A percentile compares a stretch with the other conserved stretches of the same genome.
Evolutionary conservation across 1,140 invertebrate genomes (phyloP).

Genomic region (Drosophila quadrilineata): DNA sequence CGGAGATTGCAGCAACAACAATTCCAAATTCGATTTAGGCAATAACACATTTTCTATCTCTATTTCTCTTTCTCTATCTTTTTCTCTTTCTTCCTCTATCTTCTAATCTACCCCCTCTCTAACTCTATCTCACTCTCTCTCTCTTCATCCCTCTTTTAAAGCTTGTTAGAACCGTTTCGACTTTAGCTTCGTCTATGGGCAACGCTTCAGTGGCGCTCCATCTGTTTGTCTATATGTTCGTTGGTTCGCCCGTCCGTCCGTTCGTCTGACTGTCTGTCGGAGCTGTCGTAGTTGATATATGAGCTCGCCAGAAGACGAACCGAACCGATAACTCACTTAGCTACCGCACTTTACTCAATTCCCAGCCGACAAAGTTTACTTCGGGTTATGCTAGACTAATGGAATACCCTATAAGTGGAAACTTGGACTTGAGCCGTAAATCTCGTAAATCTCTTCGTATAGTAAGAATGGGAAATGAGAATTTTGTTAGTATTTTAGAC

Average conservation of each 20-base stretch:
- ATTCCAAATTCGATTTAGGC: constrained; percentile 38
- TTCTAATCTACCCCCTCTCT: neutral
- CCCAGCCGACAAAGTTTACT: neutral
- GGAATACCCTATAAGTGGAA: neutral
- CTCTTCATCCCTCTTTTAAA: neutral
- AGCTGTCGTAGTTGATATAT: constrained; percentile 51
- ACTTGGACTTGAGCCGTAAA: no score
- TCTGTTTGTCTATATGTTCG: no score
- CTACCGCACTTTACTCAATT: constrained; percentile 50
- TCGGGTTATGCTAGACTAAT: neutral
- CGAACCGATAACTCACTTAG: constrained; percentile 62
- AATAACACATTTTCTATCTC: constrained; percentile 1
- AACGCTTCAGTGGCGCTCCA: constrained; percentile 68
- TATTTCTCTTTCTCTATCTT: neutral
- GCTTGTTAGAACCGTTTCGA: constrained; percentile 67
- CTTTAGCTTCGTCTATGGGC: constrained; percentile 25
- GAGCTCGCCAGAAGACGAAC: constrained; percentile 49
- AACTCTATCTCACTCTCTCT: neutral
- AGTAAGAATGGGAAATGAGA: no score
- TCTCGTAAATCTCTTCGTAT: no score
- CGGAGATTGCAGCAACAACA: constrained; percentile 68
- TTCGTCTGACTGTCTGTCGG: no score
- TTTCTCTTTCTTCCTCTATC: neutral
- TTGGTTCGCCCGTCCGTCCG: no score
- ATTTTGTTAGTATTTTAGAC: no score